Evolutionary conservation across 2,113 vertebrate species (phyloP), one percentile per base, ranked within the genome.

Genomic region (Pyrgilauda ruficollis): DNA sequence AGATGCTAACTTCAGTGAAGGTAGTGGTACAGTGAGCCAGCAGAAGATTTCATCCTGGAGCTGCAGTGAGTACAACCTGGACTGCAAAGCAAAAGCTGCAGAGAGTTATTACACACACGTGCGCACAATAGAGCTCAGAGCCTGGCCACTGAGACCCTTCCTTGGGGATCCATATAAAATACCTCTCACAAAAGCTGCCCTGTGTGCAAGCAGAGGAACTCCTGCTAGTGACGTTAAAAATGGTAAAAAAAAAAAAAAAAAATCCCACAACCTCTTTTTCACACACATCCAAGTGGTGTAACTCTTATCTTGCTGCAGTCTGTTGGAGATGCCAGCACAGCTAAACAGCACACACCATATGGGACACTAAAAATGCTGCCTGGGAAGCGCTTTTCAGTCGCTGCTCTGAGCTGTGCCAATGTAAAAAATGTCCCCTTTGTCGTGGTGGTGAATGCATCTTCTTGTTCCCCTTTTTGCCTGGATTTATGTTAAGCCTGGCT

Each of bases 91-190:
- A 5, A 50, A 72, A 70, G 81, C 70, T 53, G 39, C 81, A 35
- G 35, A 62, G 89, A 44, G 68, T 95, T 90, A 59, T 28, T 86
- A 8, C 8, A 13, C 72, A 66, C 93, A 92, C 4, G 21, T 87
- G 94, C 85, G 69, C 58, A 92, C 84, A 96, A 82, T 13, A 52
- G 81, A 10, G 56, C 90, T 91, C 59, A 87, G 89, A 92, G 78
- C 63, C 53, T 0, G 1, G 87, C 69, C 5, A 21, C 67, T 35
- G 70, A 81, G 84, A n/a, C 70, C 79, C 69, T 88, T 96, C 96
- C 96, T 95, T 67, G 52, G 94, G 94, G 94, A 97, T 94, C 92
- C 92, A 91, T 93, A 89, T 96, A 80, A 96, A 96, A 94, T 28
- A 87, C 77, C 86, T 84, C 84, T 96, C 64, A 93, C 93, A 95